Percentiles rank a stretch among this genome's conserved stretches.
Evolutionary conservation across 2,113 vertebrate genomes (phyloP).

Genomic region (Pelodiscus sinensis): DNA sequence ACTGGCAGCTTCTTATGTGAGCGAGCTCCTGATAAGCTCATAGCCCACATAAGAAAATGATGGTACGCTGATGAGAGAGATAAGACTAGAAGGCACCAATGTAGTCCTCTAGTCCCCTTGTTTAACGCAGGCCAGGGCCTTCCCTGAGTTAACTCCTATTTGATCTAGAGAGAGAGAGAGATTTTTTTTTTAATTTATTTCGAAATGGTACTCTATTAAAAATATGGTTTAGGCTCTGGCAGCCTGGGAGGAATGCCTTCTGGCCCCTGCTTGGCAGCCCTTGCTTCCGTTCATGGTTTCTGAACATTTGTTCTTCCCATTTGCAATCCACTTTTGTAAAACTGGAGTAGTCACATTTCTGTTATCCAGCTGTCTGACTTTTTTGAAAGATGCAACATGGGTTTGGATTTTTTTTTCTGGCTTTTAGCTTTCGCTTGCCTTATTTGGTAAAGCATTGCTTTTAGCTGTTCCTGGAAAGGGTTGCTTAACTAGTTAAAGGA

Average conservation of each 20-base stretch:
- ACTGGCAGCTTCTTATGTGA: rapidly evolving
- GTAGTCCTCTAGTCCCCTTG: not conserved
- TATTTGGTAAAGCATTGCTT: conserved; percentile 89
- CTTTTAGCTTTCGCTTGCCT: conserved; percentile 75
- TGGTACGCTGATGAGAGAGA: not conserved
- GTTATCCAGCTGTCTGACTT: conserved; percentile 58
- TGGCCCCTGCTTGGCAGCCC: conserved; percentile 6
- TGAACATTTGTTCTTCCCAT: conserved; percentile 32
- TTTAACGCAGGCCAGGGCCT: not conserved
- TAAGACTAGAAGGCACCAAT: not conserved
- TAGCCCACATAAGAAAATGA: rapidly evolving
- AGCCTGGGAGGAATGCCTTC: not conserved
- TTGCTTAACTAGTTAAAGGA: conserved; percentile 51
- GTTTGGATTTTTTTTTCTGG: conserved; percentile 26
- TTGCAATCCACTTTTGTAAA: not conserved
- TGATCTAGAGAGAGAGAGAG: not conserved
- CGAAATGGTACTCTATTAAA: not conserved
- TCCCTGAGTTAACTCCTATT: not conserved
- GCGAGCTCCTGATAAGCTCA: rapidly evolving
- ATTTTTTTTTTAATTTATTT: not conserved
- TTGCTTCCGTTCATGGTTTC: not conserved
- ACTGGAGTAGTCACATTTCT: not conserved
- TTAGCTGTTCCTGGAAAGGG: conserved; percentile 66
- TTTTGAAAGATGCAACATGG: not conserved
- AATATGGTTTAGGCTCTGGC: not conserved